These are phyloP conservation scores for Periophthalmus magnuspinnatus DNA, from an alignment of 2,797 vertebrate species.

Conservation along the genomic window DNA sequence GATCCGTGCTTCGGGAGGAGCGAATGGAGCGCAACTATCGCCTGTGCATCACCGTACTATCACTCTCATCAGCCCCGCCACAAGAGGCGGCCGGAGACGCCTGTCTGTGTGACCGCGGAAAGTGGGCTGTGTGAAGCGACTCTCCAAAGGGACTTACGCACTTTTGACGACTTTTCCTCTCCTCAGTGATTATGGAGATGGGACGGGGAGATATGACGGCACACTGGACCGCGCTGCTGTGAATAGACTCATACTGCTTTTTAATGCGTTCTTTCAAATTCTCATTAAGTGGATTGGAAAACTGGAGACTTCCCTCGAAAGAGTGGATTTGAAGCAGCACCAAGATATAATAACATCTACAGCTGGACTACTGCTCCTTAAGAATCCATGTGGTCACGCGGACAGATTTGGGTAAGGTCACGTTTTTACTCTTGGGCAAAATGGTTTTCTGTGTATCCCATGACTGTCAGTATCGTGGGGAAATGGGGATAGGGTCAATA, in stretches of 20 bases:
- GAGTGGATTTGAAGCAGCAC: conserved; percentile 59
- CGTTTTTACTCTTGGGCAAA: conserved; percentile 29
- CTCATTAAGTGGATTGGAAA: conserved; percentile 28
- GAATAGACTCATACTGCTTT: conserved; percentile 36
- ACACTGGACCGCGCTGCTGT: conserved; percentile 41
- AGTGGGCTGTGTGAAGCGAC: conserved; percentile 48
- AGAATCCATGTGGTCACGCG: conserved; percentile 58
- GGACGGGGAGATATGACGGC: conserved; percentile 46
- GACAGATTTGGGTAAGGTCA: conserved; percentile 72
- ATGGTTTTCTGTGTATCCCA: conserved; percentile 3
- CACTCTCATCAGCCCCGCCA: conserved; percentile 64
- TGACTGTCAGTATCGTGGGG: conserved; percentile 25
- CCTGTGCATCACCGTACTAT: conserved; percentile 64
- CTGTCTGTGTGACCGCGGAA: conserved; percentile 30
- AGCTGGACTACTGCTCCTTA: conserved; percentile 46
- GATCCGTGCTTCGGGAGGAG: conserved; percentile 75
- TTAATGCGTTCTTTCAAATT: conserved; percentile 33
- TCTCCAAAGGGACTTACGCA: conserved; percentile 68
- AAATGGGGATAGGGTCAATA: conserved; percentile 32
- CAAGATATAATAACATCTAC: conserved; percentile 28
- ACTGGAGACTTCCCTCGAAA: conserved; percentile 53
- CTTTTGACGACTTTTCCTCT: conserved; percentile 63
- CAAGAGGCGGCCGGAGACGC: conserved; percentile 40
- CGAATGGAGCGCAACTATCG: conserved; percentile 75
- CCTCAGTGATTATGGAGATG: conserved; percentile 44